Percentiles rank a stretch among this genome's conserved stretches.
Conservation (phyloP, 1,140 invertebrate species). For the Cecropterus lyciades region DNA sequence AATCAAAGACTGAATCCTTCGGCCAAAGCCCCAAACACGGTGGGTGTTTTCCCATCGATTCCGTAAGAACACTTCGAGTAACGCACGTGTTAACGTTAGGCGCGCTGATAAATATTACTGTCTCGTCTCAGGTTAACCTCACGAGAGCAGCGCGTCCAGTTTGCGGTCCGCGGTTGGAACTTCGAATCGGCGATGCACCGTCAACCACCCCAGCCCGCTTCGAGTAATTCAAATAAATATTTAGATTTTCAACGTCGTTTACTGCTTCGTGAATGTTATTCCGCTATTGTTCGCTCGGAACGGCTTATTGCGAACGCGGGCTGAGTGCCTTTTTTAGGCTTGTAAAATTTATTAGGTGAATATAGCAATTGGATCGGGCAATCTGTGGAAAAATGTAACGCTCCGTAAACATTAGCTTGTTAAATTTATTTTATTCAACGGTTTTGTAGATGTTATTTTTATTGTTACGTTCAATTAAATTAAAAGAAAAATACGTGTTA, state of each 20-base stretch:
- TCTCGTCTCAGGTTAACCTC: constrained; percentile 45
- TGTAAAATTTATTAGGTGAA: constrained; percentile 29
- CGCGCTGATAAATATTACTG: constrained; percentile 47
- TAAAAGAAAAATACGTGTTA: not conserved
- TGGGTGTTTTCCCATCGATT: constrained; percentile 33
- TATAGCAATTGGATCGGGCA: constrained; percentile 18
- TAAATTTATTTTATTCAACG: no score
- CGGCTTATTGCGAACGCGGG: constrained; percentile 42
- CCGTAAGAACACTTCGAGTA: constrained; percentile 16
- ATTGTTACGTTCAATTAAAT: no score
- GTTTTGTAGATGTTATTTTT: no score
- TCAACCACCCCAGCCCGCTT: constrained; percentile 36
- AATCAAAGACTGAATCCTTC: constrained; percentile 7
- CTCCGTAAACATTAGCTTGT: not conserved
- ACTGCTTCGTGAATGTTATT: constrained; percentile 41
- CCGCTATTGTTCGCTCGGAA: constrained; percentile 47
- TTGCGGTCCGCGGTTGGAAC: constrained; percentile 48
- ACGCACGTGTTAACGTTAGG: constrained; percentile 38
- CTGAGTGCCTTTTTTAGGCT: constrained; percentile 16
- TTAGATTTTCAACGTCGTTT: constrained; percentile 35
- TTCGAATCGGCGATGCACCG: constrained; percentile 41
- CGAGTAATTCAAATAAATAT: constrained; percentile 57
- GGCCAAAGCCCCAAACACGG: not conserved
- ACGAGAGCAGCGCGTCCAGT: constrained; percentile 42
- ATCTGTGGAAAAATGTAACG: not conserved